A percentile compares a stretch with the other conserved stretches of the same genome.
Conservation (phyloP, 2,888 invertebrate species). For the Odiellus spinosus region DNA sequence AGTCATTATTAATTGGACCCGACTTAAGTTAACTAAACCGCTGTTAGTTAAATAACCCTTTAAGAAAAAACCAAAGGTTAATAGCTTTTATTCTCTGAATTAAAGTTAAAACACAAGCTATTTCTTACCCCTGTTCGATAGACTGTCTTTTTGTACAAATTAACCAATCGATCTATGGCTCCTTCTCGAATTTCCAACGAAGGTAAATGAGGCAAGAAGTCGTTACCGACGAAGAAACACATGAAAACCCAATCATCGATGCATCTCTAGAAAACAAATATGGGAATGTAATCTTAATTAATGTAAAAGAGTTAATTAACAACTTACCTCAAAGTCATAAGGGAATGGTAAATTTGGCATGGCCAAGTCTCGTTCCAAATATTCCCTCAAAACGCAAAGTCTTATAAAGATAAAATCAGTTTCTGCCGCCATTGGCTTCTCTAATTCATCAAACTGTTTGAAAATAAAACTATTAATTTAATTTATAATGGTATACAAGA, state of each 20-base stretch:
- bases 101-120: too few species aligned
- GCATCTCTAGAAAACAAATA: constrained; percentile 42
- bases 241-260: constrained; percentile 95
- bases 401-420: constrained; percentile 70
- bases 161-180: constrained; percentile 84
- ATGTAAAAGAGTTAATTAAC: not conserved
- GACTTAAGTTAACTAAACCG: constrained; percentile 77
- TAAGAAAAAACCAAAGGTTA: not conserved
- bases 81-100: not conserved
- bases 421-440: constrained; percentile 43
- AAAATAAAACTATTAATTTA: not conserved
- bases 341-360: constrained; percentile 87
- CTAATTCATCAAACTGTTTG: constrained; percentile 37
- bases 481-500: not conserved
- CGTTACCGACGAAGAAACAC: constrained; percentile 99
- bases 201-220: constrained; percentile 94
- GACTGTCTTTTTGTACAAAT: constrained; percentile 82
- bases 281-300: not conserved
- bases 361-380: constrained; percentile 67
- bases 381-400: constrained; percentile 81
- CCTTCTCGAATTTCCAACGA: constrained; percentile 92
- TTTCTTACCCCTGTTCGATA: constrained; percentile 58
- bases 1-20: constrained; percentile 87
- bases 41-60: constrained; percentile 79
- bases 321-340: constrained; percentile 66